Evolutionary conservation across 92 coral and sea anemone species (phyloP), one percentile per base, ranked within the genome.

Genomic region (Porites evermanni): DNA sequence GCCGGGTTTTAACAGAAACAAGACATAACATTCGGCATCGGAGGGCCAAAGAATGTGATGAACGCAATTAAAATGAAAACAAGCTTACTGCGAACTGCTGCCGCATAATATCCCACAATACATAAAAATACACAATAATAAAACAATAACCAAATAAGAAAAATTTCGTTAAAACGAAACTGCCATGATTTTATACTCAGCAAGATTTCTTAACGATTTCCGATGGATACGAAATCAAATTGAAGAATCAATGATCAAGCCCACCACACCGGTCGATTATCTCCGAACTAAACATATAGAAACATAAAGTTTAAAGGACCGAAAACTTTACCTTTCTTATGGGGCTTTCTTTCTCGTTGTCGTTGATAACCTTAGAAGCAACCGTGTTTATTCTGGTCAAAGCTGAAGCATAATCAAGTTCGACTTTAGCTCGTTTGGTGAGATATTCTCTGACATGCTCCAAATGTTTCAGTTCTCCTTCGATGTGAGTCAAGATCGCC

Each of bases 371-470:
- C 7, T 90, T 88, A 6, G 80, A 68, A 10, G 94, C 95, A 26
- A 97, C 85, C 29, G 88, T 74, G 79, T 91, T 95, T 14, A 97
- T 91, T 83, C 96, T 97, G 7, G 86, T 83, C 81, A 97, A 79
- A 7, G 97, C 92, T 52, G 96, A 60, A 18, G 96, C 86, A 79
- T 94, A 97, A 13, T 97, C 98, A 23, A 88, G 88, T 64, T 91
- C 98, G 10, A 94, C 93, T 79, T 90, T 89, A 12, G 90, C 86
- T 78, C 96, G 89, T 54, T 91, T 92, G 11, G 78, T 86, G 64
- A 95, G 67, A 77, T 97, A 97, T 2, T 94, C 89, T 44, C 79
- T 94, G 80, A 92, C 89, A 83, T 93, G 94, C 75, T 97, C 99
- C 86, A 97, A 68, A 63, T 89, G 94, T 79, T 93, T 92, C 52